Evolutionary conservation across 2,888 invertebrate genomes (phyloP), one percentile per base, ranked within the genome.

Genomic region (Tillus elongatus): DNA sequence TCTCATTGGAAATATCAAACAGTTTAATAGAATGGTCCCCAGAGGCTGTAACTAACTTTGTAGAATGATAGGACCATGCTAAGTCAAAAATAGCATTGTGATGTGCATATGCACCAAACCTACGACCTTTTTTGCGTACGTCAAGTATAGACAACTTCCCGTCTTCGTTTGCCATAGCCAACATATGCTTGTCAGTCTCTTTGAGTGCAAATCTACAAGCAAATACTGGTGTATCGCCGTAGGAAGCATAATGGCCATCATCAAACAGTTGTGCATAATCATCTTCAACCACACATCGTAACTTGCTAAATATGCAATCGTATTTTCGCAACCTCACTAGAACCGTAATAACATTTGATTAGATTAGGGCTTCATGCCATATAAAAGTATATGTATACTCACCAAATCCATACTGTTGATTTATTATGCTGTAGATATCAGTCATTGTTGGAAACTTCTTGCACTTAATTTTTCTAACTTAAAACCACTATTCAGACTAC

Each of bases 51-150:
- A 91, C 77, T 39, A 92, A 71, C 52, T 79, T 82, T 73, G 76
- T 75, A 53, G 80, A 73, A 0, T 75, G 72, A 0, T 82, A 81
- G 67, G 82, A 79, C 92, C 92, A 93, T 1, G 83, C 82, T 35
- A 92, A 60, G 61, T 92, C 91, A 59, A 91, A 92, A 16, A 92
- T 82, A 0, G 91, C 91, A 70, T 92, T 91, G 52, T 74, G 75
- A 63, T 92, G 92, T 40, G 71, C 73, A 51, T 67, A 53, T 83
- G 86, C 47, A 60, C 72, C 64, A 63, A 50, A 44, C 41, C 57
- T 42, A 33, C 40, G 3, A 8, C 24, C 24, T 47, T 15, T 29
- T 4, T 31, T 37, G 6, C 15, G 15, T 2, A 37, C 56, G 36
- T 66, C 76, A 67, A 79, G 75, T 37, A 75, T 69, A 33, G 76